A percentile compares a stretch with the other conserved stretches of the same genome.
Evolutionary conservation across 2,797 vertebrate species (phyloP).

Genomic region (Galagoides demidoff): DNA sequence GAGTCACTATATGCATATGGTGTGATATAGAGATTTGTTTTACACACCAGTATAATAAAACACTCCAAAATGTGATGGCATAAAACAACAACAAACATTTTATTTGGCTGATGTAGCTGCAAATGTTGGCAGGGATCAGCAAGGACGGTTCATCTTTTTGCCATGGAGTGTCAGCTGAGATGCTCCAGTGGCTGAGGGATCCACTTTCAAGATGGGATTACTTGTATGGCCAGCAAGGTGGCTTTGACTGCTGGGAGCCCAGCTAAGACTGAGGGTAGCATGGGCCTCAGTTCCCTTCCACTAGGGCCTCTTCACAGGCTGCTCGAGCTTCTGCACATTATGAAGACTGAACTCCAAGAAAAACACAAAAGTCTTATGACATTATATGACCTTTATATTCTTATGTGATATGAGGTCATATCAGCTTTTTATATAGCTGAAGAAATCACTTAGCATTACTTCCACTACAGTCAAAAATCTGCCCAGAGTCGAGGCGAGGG

Average conservation of each 20-base stretch:
- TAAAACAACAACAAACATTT: neutral
- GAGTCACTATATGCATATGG: neutral
- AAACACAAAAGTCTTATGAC: neutral
- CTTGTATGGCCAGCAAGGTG: neutral
- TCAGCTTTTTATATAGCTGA: neutral
- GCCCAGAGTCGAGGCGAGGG: neutral
- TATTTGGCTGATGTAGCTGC: neutral
- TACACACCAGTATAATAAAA: neutral
- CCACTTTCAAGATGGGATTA: neutral
- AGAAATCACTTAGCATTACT: conserved; percentile 4
- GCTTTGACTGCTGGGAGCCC: neutral
- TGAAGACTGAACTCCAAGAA: neutral
- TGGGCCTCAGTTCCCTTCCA: neutral
- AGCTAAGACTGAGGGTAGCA: neutral
- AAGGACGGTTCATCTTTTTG: neutral
- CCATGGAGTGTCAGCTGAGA: neutral
- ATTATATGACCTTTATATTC: neutral
- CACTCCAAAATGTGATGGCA: neutral
- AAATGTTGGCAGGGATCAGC: neutral
- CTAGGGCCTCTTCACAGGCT: neutral
- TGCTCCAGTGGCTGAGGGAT: neutral
- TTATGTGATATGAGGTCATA: too few relatives aligned
- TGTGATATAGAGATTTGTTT: neutral
- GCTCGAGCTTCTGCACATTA: neutral
- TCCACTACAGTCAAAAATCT: neutral